Conservation (phyloP, 2,888 invertebrate species). For the Callosobruchus maculatus region DNA sequence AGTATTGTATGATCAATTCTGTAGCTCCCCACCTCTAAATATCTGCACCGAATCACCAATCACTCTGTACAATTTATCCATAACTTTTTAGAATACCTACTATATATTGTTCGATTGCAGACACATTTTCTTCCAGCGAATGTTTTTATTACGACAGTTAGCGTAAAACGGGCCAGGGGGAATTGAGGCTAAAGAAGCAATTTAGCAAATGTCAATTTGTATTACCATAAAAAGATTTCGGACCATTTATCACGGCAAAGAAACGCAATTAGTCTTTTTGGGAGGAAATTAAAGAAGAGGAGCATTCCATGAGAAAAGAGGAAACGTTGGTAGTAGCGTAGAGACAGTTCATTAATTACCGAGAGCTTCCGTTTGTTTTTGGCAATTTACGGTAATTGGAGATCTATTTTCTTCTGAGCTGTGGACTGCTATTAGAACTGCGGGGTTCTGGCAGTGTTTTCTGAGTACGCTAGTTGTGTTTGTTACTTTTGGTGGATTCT, state of each 20-base stretch:
- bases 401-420: background rate
- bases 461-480: background rate
- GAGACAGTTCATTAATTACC: background rate
- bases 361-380: background rate
- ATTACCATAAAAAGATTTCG: background rate
- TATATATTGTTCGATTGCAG: no score
- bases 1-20: no score
- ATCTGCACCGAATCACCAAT: no score
- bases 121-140: no score
- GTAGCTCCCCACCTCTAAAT: no score
- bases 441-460: background rate
- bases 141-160: background rate
- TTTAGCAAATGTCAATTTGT: background rate
- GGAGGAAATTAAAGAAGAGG: slow-evolving; percentile 2
- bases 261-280: slow-evolving; percentile 2
- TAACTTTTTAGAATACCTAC: no score
- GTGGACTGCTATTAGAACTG: background rate
- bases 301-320: background rate
- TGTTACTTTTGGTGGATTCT: background rate
- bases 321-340: background rate
- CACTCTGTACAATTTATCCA: no score
- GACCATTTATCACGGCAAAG: background rate
- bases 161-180: background rate
- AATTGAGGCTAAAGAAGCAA: background rate
- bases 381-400: background rate